These are phyloP conservation scores for Monodelphis domestica DNA, from an alignment of 2,797 vertebrate genomes.

Conservation along the genomic window DNA sequence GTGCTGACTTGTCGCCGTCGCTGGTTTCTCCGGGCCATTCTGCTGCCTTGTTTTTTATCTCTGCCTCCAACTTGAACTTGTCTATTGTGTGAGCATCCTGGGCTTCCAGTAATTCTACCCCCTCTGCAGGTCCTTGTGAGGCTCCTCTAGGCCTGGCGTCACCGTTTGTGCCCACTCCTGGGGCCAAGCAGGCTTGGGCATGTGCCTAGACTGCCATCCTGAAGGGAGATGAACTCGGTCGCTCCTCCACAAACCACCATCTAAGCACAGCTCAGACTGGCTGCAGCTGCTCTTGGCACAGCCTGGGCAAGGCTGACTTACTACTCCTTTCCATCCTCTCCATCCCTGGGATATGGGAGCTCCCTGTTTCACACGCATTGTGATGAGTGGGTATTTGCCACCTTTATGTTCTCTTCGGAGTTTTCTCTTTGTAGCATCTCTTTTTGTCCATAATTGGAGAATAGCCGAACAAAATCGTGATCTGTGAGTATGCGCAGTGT, in stretches of 20 bases:
- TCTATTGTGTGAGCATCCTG: constrained; percentile 88
- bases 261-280: neutral
- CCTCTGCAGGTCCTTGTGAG: constrained; percentile 91
- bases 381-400: neutral
- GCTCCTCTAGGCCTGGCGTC: constrained; percentile 67
- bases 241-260: neutral
- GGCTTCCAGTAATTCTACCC: constrained; percentile 86
- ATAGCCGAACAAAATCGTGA: neutral
- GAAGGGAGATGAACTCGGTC: neutral
- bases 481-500: neutral
- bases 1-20: constrained; percentile 75
- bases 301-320: neutral
- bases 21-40: constrained; percentile 83
- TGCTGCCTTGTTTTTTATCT: constrained; percentile 86
- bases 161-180: neutral
- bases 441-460: neutral
- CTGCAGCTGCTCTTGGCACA: neutral
- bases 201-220: too few relatives aligned
- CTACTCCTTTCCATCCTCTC: neutral
- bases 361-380: neutral
- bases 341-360: neutral
- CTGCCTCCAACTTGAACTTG: constrained; percentile 70
- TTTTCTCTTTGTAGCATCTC: neutral
- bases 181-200: too few relatives aligned
- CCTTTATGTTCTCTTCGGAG: neutral